Evolutionary conservation across 2,113 vertebrate genomes (phyloP).

Genomic region (Clarias batrachus): DNA sequence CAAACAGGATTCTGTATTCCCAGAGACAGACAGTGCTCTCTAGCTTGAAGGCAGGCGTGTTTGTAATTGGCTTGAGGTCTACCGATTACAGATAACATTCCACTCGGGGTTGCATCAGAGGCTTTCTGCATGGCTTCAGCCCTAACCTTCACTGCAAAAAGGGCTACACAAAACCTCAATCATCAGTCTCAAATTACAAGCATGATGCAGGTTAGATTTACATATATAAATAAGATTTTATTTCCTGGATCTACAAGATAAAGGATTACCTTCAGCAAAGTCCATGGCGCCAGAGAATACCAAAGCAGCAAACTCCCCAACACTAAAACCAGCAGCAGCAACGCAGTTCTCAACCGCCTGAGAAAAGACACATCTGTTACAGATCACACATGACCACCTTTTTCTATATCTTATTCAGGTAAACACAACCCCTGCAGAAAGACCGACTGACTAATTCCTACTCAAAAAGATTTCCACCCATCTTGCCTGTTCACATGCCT

Average conservation of each 20-base stretch:
- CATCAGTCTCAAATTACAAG: background rate
- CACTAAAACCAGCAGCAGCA: slow-evolving; percentile 90
- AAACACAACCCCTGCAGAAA: background rate
- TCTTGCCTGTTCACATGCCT: no score
- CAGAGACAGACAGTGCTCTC: slow-evolving; percentile 79
- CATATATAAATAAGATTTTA: background rate
- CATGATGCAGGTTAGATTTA: background rate
- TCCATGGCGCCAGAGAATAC: slow-evolving; percentile 90
- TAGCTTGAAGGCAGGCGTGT: slow-evolving; percentile 82
- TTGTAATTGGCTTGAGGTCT: slow-evolving; percentile 74
- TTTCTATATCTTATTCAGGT: background rate
- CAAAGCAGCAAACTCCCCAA: slow-evolving; percentile 91
- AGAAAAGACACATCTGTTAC: background rate
- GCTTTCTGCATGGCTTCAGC: slow-evolving; percentile 94
- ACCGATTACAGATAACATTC: slow-evolving; percentile 89
- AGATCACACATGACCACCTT: background rate
- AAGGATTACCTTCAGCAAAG: slow-evolving; percentile 83
- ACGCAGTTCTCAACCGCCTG: slow-evolving; percentile 89
- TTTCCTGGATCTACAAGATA: background rate
- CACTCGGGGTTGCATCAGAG: slow-evolving; percentile 79
- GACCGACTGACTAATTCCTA: background rate
- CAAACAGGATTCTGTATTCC: slow-evolving; percentile 84
- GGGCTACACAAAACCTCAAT: slow-evolving; percentile 66
- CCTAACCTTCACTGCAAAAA: slow-evolving; percentile 87
- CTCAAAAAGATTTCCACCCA: background rate